Percentiles rank a stretch among this genome's conserved stretches.
phyloP scores from a whole-genome alignment of 2,113 vertebrate species.

The Cyphomyrus discorhynchus region DNA sequence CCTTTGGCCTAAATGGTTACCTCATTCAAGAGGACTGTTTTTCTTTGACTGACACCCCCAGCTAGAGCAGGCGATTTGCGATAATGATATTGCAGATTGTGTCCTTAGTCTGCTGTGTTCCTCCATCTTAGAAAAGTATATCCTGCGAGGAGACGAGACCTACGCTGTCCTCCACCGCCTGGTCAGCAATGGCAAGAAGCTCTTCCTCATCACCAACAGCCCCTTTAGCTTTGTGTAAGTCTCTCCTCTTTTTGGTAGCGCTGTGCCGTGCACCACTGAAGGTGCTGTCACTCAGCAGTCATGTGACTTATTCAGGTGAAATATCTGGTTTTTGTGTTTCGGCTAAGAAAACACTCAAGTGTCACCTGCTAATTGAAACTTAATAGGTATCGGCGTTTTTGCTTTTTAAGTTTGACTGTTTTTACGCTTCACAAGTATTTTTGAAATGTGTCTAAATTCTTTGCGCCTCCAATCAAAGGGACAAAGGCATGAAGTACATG shows the following conservation, averaged over 20 bases:
- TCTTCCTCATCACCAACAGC: constrained; percentile 81
- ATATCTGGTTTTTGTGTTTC: background rate
- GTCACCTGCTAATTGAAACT: background rate
- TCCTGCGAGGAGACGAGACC: constrained; percentile 68
- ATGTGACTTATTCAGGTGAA: background rate
- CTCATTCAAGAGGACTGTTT: background rate
- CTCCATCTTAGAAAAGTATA: constrained; percentile 63
- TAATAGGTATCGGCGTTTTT: background rate
- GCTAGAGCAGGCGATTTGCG: background rate
- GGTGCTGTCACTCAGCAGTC: background rate
- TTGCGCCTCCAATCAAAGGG: constrained; percentile 41
- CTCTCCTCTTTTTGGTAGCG: background rate
- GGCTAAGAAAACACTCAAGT: background rate
- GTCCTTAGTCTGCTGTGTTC: background rate
- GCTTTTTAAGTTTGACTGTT: background rate
- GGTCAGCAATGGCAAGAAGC: constrained; percentile 64
- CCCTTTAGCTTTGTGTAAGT: constrained; percentile 80
- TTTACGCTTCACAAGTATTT: background rate
- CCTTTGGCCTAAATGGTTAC: background rate
- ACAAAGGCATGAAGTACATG: constrained; percentile 79
- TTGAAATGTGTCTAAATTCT: background rate
- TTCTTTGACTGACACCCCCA: background rate
- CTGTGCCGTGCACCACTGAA: background rate
- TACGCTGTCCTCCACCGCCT: constrained; percentile 68
- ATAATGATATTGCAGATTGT: background rate